phyloP scores from a whole-genome alignment of 2,888 invertebrate genomes.

The Ophion ventricosus region DNA sequence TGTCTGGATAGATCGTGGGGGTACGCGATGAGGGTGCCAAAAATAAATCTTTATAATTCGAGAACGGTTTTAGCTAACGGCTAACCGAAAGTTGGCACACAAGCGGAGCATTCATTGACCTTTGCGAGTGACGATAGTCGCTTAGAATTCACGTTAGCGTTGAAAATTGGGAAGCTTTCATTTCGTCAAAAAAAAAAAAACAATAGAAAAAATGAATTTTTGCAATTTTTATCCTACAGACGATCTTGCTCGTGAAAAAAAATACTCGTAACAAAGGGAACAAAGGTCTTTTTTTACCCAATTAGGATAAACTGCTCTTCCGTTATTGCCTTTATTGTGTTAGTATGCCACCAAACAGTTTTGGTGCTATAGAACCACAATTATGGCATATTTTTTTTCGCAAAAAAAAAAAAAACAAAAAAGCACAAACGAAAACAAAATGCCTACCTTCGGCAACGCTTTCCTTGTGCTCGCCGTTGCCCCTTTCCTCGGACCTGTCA shows the following conservation, averaged over 20 bases:
- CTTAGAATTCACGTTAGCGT: background rate
- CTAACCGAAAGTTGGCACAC: constrained; percentile 24
- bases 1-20: constrained; percentile 7
- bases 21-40: constrained; percentile 25
- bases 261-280: background rate
- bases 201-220: background rate
- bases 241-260: background rate
- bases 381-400: background rate
- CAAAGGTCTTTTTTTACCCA: background rate
- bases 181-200: background rate
- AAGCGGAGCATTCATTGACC: constrained; percentile 39
- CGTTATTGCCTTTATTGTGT: background rate
- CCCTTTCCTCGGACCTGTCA: constrained; percentile 80
- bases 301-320: background rate
- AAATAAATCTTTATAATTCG: constrained; percentile 39
- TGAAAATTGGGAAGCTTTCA: background rate
- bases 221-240: background rate
- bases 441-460: constrained; percentile 81
- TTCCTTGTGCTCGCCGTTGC: constrained; percentile 79
- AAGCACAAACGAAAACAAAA: background rate
- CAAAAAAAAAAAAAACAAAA: background rate
- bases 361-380: no score
- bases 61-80: constrained; percentile 26
- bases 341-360: background rate
- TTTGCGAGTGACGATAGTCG: background rate